phyloP scores from a whole-genome alignment of 2,888 invertebrate genomes.

The Diaperis boleti region DNA sequence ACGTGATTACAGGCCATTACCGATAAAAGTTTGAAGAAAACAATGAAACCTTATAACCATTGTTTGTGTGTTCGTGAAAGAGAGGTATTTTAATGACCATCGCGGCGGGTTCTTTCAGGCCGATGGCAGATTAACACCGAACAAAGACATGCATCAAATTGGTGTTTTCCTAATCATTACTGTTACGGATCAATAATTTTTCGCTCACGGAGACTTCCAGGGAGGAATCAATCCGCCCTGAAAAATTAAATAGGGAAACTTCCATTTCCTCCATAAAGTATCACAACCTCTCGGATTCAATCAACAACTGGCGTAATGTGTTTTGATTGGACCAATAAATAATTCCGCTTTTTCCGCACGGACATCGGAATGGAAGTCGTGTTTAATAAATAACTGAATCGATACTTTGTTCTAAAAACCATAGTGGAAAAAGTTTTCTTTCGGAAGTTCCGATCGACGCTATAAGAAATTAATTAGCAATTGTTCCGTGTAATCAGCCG shows the following conservation, averaged over 20 bases:
- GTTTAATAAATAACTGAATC: slow-evolving; percentile 4
- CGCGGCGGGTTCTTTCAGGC: background rate
- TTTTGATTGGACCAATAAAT: slow-evolving; percentile 26
- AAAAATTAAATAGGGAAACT: slow-evolving; percentile 19
- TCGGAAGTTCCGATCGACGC: too few relatives aligned
- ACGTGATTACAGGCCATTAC: slow-evolving; percentile 39
- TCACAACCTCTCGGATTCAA: slow-evolving; percentile 12
- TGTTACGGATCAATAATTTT: slow-evolving; percentile 3
- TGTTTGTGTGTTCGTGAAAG: slow-evolving; percentile 31
- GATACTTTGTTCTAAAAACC: background rate
- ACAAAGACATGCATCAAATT: slow-evolving; percentile 3
- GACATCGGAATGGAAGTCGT: slow-evolving; percentile 5
- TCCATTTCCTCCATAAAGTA: slow-evolving; percentile 21
- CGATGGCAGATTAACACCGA: slow-evolving; percentile 11
- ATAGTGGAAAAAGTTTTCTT: background rate
- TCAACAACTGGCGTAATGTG: slow-evolving; percentile 13
- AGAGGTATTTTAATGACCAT: slow-evolving; percentile 22
- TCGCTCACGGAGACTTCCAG: background rate
- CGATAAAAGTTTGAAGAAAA: slow-evolving; percentile 39
- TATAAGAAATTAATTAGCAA: too few relatives aligned
- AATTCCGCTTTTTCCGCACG: slow-evolving; percentile 12
- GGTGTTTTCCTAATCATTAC: slow-evolving; percentile 2
- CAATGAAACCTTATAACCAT: slow-evolving; percentile 30
- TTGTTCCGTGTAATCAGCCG: too few relatives aligned
- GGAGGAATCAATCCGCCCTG: slow-evolving; percentile 4